These are phyloP conservation scores for Mobula hypostoma DNA, from an alignment of 2,113 vertebrate species.

Conservation along the genomic window DNA sequence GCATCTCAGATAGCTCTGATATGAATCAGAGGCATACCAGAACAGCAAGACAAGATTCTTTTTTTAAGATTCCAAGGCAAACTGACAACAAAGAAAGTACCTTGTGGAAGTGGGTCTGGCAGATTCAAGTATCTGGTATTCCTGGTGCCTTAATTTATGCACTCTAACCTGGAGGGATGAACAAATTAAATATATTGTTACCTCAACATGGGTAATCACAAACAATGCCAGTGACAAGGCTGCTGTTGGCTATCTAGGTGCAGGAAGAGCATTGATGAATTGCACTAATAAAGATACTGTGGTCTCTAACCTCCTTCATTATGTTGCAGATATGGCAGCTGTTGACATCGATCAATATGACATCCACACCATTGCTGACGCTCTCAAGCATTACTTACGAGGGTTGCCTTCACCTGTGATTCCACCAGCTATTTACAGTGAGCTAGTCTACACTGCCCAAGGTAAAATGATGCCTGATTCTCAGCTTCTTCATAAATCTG, in stretches of 20 bases:
- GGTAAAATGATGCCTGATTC: constrained; percentile 50
- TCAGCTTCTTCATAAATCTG: not conserved
- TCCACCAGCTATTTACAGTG: constrained; percentile 59
- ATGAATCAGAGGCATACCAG: not conserved
- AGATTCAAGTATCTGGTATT: not conserved
- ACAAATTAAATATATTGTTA: constrained; percentile 11
- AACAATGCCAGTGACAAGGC: not conserved
- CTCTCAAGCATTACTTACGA: constrained; percentile 64
- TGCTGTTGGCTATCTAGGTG: not conserved
- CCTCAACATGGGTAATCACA: not conserved
- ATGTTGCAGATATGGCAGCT: constrained; percentile 47
- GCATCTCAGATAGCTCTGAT: not conserved
- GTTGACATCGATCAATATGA: constrained; percentile 63
- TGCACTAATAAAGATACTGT: not conserved
- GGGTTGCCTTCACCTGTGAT: constrained; percentile 60
- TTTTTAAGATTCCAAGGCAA: not conserved
- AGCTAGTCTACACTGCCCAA: constrained; percentile 68
- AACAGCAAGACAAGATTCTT: not conserved
- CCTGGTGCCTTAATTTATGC: not conserved
- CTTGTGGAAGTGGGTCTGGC: not conserved
- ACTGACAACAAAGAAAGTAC: not conserved
- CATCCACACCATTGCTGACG: constrained; percentile 51
- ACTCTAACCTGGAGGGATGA: not conserved
- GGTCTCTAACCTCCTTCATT: constrained; percentile 15
- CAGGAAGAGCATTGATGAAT: not conserved